Conservation (phyloP, 2,888 invertebrate genomes). For the Eupithecia dodoneata region DNA sequence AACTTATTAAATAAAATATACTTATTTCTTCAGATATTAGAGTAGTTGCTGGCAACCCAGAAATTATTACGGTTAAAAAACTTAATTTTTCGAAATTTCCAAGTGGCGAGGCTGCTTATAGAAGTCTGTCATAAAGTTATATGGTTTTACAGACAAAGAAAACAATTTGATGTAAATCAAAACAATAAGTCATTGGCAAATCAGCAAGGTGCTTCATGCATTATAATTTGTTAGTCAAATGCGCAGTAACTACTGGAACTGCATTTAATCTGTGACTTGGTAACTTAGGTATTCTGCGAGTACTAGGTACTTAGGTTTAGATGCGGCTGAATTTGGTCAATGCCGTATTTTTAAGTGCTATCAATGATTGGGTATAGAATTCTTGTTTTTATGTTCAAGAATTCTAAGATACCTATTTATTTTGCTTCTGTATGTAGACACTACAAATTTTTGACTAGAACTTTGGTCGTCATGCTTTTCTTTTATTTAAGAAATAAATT, state of each 20-base stretch:
- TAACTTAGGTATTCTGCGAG: conserved; percentile 34
- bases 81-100: not conserved
- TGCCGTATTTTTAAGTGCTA: conserved; percentile 51
- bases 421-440: not conserved
- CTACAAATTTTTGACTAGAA: not conserved
- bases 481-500: no score
- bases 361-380: conserved; percentile 10
- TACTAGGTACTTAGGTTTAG: conserved; percentile 26
- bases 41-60: not conserved
- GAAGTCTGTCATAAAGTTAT: not conserved
- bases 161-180: conserved; percentile 4
- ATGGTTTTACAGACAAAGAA: not conserved
- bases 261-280: conserved; percentile 18
- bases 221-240: conserved; percentile 19
- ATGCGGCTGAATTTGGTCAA: conserved; percentile 59
- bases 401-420: not conserved
- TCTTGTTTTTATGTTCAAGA: not conserved
- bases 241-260: conserved; percentile 12
- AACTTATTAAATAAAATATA: not conserved
- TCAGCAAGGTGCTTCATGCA: conserved; percentile 11
- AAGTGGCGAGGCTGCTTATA: not conserved
- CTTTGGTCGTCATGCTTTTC: not conserved
- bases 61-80: not conserved
- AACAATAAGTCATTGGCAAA: conserved; percentile 5
- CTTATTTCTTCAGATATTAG: not conserved